Evolutionary conservation across 1,140 invertebrate species (phyloP), one percentile per base, ranked within the genome.

Genomic region (Philotrypesis tridentata): DNA sequence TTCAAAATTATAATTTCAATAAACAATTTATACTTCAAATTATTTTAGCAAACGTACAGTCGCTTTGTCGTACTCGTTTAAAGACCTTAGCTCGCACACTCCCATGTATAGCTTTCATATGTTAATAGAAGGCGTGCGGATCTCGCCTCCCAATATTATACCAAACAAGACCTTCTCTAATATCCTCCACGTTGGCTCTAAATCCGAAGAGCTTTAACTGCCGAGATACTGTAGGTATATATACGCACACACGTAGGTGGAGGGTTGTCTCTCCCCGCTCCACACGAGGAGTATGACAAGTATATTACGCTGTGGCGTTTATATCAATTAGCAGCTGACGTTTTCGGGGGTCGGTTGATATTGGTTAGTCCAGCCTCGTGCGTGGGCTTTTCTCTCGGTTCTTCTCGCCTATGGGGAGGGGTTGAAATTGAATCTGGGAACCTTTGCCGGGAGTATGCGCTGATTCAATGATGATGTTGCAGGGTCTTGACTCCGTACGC

Each of bases 281-380:
- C 43, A 71, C 67, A 31, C n/a, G 61, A 21, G 33, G 48, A 65
- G 60, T 90, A 90, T 90, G 89, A 90, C 89, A 90, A 90, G 88
- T 90, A 90, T 90, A 90, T 90, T 90, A 90, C 89, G 81, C 76
- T 83, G 85, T 85, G 70, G 85, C 89, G 89, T 90, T 90, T 90
- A 90, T 90, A 89, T 89, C 88, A 90, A 90, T 90, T 90, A 90
- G 88, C 86, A 65, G 71, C 71, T 89, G 89, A 90, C 89, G 86
- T 87, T 86, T 88, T 48, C 67, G 84, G 87, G 87, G 88, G 89
- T 87, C 86, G 88, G 60, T 12, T 55, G 17, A 31, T 29, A 70
- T 67, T 31, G 60, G 25, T 23, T 60, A 73, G 37, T 55, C 48
- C 48, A 17, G 48, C n/a, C 48, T 17, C 48, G 48, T 55, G 21